Base-by-base conservation (phyloP, 2,888 invertebrate species). In the Xestia sexstrigata region DNA sequence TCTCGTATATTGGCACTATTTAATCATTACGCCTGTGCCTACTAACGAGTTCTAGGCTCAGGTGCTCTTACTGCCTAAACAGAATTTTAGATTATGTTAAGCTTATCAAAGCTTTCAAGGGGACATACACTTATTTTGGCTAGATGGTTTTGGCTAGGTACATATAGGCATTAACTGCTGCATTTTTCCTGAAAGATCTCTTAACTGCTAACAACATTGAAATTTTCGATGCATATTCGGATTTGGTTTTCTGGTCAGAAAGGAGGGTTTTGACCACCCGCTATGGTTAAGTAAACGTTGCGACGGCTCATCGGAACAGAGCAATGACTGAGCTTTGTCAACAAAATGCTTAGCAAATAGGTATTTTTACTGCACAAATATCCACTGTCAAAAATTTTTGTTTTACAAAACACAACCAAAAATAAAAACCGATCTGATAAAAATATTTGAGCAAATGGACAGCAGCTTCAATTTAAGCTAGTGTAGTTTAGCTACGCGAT, bases 61-160 rank as follows among this genome's bases (percentile, higher is more conserved):
- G 79, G 67, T 76, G 66, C 55, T n/a, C 75, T 20, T 81, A 75
- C 67, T 62, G 47, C 45, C n/a, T 47, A 75, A 79, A 62, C 30
- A 30, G 67, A 55, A 26, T 81, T 55, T 62, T 52, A 75, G 45
- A 55, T 65, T 42, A 42, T 55, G 62, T 39, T 11, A 47, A 45
- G 26, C 26, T 15, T 35, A 79, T 15, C 39, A 20, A 66, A 75
- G 82, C 82, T 67, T 62, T 67, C 26, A n/a, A 39, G n/a, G 5
- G 26, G 20, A 23, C 20, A 58, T 62, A 8, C 39, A 49, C 2
- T 65, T 73, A 81, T 52, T 74, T 81, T 65, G 5, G 8, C 17
- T n/a, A 9, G 26, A 52, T 39, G 17, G 23, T 58, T 70, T 69
- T 39, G 39, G 11, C 30, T 55, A 78, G 13, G 17, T 20, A 35